Evolutionary conservation across 2,888 invertebrate genomes (phyloP), one percentile per base, ranked within the genome.

Genomic region (Halocaridina rubra): DNA sequence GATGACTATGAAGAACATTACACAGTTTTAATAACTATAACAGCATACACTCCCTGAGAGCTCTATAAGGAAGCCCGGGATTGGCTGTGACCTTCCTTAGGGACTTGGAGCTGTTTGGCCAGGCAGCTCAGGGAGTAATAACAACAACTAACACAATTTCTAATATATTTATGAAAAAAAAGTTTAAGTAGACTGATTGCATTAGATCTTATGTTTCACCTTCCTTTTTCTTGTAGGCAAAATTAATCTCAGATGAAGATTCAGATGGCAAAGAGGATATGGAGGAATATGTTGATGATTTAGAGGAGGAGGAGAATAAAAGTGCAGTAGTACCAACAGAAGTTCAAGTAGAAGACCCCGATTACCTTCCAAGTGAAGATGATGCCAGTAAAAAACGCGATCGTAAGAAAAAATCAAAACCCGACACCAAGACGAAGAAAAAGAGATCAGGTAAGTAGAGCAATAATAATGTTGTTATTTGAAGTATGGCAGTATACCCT

Each of bases 231-330:
- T 32, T 71, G 1, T 24, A 76, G 32, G 32, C 22, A 22, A 19
- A 64, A 27, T 32, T 19, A 7, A 27, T 27, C 5, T 84, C 82
- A 27, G 82, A 84, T 3, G 82, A 84, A 39, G 82, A 84, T 24
- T 1, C 24, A 4, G 84, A 84, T 10, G 8, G 53, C 19, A 81
- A 76, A 32, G 76, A 76, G 16, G 81, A 81, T 13, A 10, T 76
- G 16, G 75, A 75, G 29, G 76, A 76, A 29, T 57, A 61, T 24
- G 10, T 32, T 3, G 80, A 80, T 19, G 61, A 80, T 24, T 59
- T 33, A 8, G 72, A 32, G 16, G 72, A 71, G 3, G 57, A 53
- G 53, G 53, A 53, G 19, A 19, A 53, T 13, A n/a, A 46, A n/a
- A n/a, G 10, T 10, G 10, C 53, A 46, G 53, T 46, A n/a, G 10